These are phyloP conservation scores for Operophtera brumata DNA, from an alignment of 2,888 invertebrate species.

Conservation along the genomic window DNA sequence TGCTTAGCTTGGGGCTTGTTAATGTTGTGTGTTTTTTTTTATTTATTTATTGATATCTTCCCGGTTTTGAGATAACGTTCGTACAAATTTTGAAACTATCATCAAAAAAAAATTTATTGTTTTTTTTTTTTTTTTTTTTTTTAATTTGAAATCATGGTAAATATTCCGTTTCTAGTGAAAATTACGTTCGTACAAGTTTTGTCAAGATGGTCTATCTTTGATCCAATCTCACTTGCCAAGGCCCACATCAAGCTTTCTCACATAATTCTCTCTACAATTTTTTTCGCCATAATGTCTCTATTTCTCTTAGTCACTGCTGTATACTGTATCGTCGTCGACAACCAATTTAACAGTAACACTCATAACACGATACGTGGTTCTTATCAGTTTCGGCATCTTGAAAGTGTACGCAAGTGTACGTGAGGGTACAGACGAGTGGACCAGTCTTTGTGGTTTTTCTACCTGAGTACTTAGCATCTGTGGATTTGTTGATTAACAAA, in stretches of 20 bases:
- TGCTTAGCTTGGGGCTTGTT: no score
- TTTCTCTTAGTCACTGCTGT: not conserved
- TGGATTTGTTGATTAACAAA: not conserved
- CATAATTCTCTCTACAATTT: not conserved
- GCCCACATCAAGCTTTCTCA: constrained; percentile 1
- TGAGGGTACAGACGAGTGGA: constrained; percentile 20
- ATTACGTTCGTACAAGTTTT: no score
- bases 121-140: no score
- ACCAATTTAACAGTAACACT: constrained; percentile 33
- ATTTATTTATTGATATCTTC: no score
- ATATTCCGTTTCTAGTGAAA: not conserved
- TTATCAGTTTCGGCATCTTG: constrained; percentile 53
- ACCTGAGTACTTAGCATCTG: not conserved
- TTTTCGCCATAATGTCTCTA: constrained; percentile 13
- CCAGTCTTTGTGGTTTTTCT: constrained; percentile 13
- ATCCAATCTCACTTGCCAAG: not conserved
- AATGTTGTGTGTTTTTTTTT: no score
- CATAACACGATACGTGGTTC: constrained; percentile 31
- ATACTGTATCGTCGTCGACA: constrained; percentile 13
- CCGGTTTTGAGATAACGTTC: no score
- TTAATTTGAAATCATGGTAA: no score
- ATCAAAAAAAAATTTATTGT: no score
- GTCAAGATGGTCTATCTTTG: no score
- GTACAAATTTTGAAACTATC: no score
- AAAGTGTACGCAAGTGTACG: constrained; percentile 66